phyloP scores from a whole-genome alignment of 2,113 vertebrate species.

The Porphyrio hochstetteri region DNA sequence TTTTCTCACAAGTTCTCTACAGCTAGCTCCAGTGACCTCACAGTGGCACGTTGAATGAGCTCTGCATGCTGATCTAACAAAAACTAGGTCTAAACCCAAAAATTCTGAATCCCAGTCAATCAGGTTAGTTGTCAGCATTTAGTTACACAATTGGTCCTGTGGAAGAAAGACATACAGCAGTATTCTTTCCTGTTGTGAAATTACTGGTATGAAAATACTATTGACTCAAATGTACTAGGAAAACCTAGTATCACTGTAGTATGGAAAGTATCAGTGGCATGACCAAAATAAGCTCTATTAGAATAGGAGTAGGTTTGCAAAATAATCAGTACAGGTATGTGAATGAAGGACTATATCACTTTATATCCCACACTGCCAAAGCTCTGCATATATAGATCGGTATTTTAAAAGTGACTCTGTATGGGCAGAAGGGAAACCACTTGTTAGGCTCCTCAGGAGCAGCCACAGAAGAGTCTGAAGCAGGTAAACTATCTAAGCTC shows the following conservation, averaged over 20 bases:
- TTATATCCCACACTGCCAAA: not conserved
- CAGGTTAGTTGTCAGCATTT: not conserved
- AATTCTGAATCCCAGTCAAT: not conserved
- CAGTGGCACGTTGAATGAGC: not conserved
- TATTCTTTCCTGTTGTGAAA: not conserved
- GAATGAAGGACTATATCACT: not conserved
- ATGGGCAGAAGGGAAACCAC: not conserved
- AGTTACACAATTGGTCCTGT: not conserved
- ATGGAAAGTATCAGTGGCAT: not conserved
- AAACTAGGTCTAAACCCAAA: not conserved
- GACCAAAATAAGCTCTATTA: not conserved
- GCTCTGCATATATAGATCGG: not conserved
- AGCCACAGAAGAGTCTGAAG: not conserved
- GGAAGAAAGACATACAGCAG: not conserved
- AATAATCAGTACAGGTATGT: not conserved
- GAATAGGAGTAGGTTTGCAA: not conserved
- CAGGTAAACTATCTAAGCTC: not conserved
- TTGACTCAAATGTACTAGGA: not conserved
- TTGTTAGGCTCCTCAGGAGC: not conserved
- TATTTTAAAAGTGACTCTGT: not conserved
- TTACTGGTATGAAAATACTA: not conserved
- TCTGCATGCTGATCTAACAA: not conserved
- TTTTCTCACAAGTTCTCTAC: not conserved
- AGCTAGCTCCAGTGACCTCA: not conserved
- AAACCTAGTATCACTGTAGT: not conserved